phyloP scores from a whole-genome alignment of 2,888 invertebrate genomes.

The Allolobophora icterica region DNA sequence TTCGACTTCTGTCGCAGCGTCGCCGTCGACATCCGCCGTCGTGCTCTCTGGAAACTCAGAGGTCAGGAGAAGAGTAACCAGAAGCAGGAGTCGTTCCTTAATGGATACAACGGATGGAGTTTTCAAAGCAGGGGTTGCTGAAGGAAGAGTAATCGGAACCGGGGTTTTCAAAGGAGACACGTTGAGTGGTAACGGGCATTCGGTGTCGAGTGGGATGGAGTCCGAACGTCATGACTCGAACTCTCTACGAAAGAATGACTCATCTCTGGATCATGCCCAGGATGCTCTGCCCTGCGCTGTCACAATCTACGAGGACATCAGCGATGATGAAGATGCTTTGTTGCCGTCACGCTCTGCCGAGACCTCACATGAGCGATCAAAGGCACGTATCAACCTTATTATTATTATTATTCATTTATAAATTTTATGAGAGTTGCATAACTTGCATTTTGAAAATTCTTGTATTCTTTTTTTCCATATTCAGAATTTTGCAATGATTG shows the following conservation, averaged over 20 bases:
- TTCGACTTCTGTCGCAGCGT: background rate
- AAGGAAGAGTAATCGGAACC: background rate
- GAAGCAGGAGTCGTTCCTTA: background rate
- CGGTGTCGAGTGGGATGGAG: background rate
- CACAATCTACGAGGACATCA: background rate
- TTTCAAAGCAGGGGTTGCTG: background rate
- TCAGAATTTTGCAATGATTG: no score
- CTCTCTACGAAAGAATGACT: no score
- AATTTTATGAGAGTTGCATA: no score
- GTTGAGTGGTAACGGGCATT: background rate
- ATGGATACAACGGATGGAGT: background rate
- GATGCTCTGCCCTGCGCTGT: background rate
- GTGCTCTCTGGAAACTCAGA: background rate
- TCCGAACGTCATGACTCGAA: background rate
- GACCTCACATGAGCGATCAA: background rate
- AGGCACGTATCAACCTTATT: background rate
- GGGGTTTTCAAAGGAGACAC: background rate
- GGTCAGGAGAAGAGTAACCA: background rate
- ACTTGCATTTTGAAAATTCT: no score
- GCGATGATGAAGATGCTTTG: background rate
- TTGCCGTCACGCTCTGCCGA: background rate
- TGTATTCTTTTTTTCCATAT: no score
- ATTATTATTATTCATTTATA: background rate
- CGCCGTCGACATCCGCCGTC: background rate
- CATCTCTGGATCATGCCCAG: background rate